phyloP scores from a whole-genome alignment of 2,888 invertebrate species.

The Chymomyza procnemis region DNA sequence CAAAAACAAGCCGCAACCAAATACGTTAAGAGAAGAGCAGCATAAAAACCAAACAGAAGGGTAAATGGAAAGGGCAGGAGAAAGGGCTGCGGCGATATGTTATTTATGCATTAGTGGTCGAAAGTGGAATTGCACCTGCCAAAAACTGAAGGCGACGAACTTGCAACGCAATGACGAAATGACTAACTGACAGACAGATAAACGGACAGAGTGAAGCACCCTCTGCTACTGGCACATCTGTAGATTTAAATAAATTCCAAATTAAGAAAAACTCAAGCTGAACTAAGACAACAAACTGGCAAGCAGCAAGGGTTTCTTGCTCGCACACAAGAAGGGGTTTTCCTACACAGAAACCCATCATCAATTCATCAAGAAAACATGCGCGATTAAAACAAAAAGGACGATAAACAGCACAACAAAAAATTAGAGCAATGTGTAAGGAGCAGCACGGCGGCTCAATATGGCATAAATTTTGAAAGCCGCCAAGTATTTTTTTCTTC shows the following conservation, averaged over 20 bases:
- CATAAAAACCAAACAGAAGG: conserved; percentile 1
- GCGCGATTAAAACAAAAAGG: conserved; percentile 56
- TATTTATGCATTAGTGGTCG: conserved; percentile 69
- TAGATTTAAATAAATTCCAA: conserved; percentile 73
- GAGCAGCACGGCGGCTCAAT: conserved; percentile 48
- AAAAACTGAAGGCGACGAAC: conserved; percentile 50
- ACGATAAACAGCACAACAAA: conserved; percentile 63
- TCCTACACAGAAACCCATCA: conserved; percentile 68
- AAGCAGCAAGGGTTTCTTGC: conserved; percentile 50
- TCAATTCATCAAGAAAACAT: conserved; percentile 75
- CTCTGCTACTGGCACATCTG: conserved; percentile 21
- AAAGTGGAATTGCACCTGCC: conserved; percentile 58
- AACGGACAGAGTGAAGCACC: conserved; percentile 22
- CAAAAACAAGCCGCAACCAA: conserved; percentile 2
- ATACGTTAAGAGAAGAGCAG: conserved; percentile 21
- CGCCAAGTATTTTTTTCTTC: not conserved
- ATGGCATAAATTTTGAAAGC: conserved; percentile 68
- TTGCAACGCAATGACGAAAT: conserved; percentile 19
- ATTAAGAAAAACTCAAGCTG: conserved; percentile 63
- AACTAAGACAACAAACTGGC: not conserved
- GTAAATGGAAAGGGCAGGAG: not conserved
- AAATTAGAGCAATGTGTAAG: conserved; percentile 72
- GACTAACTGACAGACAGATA: conserved; percentile 25
- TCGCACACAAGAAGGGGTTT: conserved; percentile 38
- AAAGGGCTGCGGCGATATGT: conserved; percentile 26